Evolutionary conservation across 2,797 vertebrate species (phyloP).

Genomic region (Melanotaenia nigrans): DNA sequence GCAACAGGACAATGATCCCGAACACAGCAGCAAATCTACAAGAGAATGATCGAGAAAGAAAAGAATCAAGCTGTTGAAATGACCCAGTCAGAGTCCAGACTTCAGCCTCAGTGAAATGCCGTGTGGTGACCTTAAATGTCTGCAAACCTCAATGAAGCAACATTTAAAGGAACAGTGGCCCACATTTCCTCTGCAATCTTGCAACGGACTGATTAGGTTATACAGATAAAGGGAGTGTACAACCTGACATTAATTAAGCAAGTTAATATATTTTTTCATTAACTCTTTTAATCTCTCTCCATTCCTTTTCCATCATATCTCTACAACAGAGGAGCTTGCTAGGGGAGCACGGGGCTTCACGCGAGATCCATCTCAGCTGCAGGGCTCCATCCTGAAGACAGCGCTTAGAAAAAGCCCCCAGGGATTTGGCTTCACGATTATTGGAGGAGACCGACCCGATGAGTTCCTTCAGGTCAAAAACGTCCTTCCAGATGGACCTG

Average conservation of each 20-base stretch:
- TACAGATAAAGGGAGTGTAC: not conserved
- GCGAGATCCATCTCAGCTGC: constrained; percentile 91
- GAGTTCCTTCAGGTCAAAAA: constrained; percentile 99
- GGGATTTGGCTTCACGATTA: constrained; percentile 98
- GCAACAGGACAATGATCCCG: not conserved
- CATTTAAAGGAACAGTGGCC: not conserved
- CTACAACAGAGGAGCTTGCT: constrained; percentile 60
- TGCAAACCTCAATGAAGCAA: not conserved
- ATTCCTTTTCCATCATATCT: not conserved
- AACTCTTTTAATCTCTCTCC: not conserved
- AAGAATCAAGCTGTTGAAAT: not conserved
- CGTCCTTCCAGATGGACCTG: constrained; percentile 92
- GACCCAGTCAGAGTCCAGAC: not conserved
- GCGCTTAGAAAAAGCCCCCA: constrained; percentile 91
- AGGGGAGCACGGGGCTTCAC: constrained; percentile 83
- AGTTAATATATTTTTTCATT: not conserved
- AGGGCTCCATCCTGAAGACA: constrained; percentile 88
- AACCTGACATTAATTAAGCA: not conserved
- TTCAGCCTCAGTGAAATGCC: not conserved
- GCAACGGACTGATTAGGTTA: not conserved
- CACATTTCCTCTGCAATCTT: not conserved
- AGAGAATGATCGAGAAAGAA: not conserved
- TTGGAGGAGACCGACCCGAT: constrained; percentile 94
- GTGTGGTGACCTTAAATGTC: no score
- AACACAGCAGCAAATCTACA: not conserved